These are phyloP conservation scores for Catamblyrhynchus diadema DNA, from an alignment of 2,797 vertebrate species.

Conservation along the genomic window DNA sequence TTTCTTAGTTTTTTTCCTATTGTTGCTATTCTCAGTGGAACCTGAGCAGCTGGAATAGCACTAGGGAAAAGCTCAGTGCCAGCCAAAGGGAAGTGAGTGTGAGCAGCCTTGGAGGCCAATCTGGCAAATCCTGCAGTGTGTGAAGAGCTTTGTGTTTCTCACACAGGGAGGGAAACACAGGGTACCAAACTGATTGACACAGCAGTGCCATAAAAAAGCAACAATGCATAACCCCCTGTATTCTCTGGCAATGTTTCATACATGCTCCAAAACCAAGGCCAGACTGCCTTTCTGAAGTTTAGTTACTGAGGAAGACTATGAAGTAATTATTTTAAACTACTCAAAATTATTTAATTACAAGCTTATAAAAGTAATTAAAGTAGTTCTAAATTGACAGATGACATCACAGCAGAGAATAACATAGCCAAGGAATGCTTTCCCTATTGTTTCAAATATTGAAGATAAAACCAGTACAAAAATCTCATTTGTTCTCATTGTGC, in stretches of 20 bases:
- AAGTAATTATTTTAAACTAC: background rate
- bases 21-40: background rate
- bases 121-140: background rate
- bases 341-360: background rate
- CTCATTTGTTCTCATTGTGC: background rate
- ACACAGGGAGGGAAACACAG: background rate
- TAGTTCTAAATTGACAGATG: conserved; percentile 1
- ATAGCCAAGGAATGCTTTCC: background rate
- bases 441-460: background rate
- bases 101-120: background rate
- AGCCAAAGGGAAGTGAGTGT: background rate
- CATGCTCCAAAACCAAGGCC: background rate
- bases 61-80: background rate
- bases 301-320: conserved; percentile 20
- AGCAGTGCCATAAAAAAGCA: background rate
- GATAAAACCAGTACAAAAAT: background rate
- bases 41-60: background rate
- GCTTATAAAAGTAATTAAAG: background rate
- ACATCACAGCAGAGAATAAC: background rate
- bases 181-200: background rate
- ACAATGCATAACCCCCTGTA: background rate
- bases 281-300: background rate
- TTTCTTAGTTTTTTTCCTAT: background rate
- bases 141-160: background rate
- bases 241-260: background rate